A percentile compares a stretch with the other conserved stretches of the same genome.
phyloP scores from a whole-genome alignment of 1,140 invertebrate genomes.

The Bombus huntii region DNA sequence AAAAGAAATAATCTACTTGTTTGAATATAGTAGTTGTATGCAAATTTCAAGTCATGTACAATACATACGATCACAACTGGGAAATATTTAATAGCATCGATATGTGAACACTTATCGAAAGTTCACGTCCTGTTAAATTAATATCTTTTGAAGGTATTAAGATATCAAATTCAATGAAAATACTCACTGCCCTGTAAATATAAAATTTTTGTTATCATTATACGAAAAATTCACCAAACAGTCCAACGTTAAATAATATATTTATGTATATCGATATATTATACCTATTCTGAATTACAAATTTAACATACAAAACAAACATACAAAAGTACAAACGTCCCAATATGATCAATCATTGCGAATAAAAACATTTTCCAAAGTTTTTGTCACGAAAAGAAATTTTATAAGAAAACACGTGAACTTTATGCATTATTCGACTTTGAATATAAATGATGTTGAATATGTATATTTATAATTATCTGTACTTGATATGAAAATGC shows the following conservation, averaged over 20 bases:
- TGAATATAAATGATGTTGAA: too few species aligned
- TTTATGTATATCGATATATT: neutral
- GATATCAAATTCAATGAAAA: neutral
- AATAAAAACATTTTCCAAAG: neutral
- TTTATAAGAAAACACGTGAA: neutral
- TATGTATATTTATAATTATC: neutral
- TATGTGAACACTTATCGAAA: constrained; percentile 2
- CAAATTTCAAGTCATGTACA: neutral
- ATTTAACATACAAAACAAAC: too few species aligned
- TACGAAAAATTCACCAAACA: neutral
- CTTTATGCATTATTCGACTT: too few species aligned
- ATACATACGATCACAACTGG: neutral
- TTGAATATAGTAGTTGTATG: constrained; percentile 25
- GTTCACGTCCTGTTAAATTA: neutral
- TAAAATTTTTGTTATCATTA: neutral
- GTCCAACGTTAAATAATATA: neutral
- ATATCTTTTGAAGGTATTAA: neutral
- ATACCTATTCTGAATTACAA: too few species aligned
- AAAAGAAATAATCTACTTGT: constrained; percentile 15
- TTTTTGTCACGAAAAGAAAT: neutral
- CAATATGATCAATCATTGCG: neutral
- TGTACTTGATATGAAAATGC: neutral
- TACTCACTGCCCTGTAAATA: neutral
- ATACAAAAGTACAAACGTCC: neutral
- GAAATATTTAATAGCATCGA: neutral